Evolutionary conservation across 2,888 invertebrate species (phyloP), one percentile per base, ranked within the genome.

Genomic region (Watsonalla cultraria): DNA sequence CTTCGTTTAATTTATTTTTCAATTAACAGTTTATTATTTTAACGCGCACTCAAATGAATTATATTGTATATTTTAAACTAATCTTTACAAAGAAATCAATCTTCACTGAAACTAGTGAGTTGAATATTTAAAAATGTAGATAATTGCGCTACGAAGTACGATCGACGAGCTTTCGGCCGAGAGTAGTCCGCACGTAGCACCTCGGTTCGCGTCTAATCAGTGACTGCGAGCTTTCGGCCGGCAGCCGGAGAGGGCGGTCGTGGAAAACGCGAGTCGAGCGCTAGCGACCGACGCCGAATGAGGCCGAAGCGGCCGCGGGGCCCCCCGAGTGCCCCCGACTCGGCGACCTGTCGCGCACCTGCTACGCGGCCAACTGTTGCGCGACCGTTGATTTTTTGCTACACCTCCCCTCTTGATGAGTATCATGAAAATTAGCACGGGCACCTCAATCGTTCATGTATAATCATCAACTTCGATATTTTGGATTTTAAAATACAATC

Each of bases 331-430:
- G 56, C 63, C 54, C 42, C 60, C 58, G 60, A 47, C 57, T 51
- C 57, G 55, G 66, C 77, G 87, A 88, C 90, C 89, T 89, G 89
- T 84, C 88, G 80, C 80, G 81, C 88, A 89, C 90, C 90, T 89
- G 89, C 88, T 82, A 74, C 80, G 66, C 74, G 70, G 76, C 89
- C 90, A 90, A 90, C 90, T 90, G 90, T 90, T 90, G 87, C 86
- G 75, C 87, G 86, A 85, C 90, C 87, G 90, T 90, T 89, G 85
- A 84, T 86, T 89, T 90, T 88, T 89, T 84, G 80, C 81, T 77
- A 80, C 78, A 67, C 67, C 78, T 80, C 78, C 71, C 77, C 71
- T 66, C 71, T 66, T 68, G 66, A 74, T 63, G 66, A 65, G 68
- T 79, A 78, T 79, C 76, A 77, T 75, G 77, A 80, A 85, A 86